Evolutionary conservation across 2,797 vertebrate genomes (phyloP).

Genomic region (Coranthus polyacanthus): DNA sequence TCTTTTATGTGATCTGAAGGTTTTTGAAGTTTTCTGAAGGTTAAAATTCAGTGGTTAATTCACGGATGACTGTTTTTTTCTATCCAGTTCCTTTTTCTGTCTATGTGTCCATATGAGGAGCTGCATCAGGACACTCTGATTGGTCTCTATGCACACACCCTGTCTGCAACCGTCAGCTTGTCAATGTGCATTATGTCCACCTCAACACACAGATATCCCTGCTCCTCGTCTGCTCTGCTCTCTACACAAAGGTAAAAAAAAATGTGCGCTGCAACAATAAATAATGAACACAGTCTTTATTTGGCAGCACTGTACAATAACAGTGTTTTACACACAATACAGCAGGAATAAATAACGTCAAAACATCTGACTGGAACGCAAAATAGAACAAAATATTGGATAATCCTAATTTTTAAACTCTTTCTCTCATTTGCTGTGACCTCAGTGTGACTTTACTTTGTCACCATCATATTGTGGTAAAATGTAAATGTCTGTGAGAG

Average conservation of each 20-base stretch:
- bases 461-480: too few species aligned
- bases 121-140: slow-evolving; percentile 30
- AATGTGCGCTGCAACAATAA: slow-evolving; percentile 9
- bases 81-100: neutral
- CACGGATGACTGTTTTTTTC: too few species aligned
- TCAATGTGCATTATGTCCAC: slow-evolving; percentile 68
- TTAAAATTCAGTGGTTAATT: too few species aligned
- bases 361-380: neutral
- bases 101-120: slow-evolving; percentile 1
- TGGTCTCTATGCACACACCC: slow-evolving; percentile 8
- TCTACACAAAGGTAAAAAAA: slow-evolving; percentile 39
- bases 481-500: neutral
- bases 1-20: too few species aligned
- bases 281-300: slow-evolving; percentile 34
- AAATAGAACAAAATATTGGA: too few species aligned
- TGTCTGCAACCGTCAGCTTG: slow-evolving; percentile 49
- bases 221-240: slow-evolving; percentile 22
- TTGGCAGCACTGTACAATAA: neutral
- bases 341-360: neutral
- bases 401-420: too few species aligned
- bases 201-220: slow-evolving; percentile 27
- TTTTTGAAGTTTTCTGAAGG: too few species aligned
- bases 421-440: too few species aligned
- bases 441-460: too few species aligned
- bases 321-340: slow-evolving; percentile 15